Conservation (phyloP, 2,888 invertebrate genomes). For the Chrysodeixis includens region DNA sequence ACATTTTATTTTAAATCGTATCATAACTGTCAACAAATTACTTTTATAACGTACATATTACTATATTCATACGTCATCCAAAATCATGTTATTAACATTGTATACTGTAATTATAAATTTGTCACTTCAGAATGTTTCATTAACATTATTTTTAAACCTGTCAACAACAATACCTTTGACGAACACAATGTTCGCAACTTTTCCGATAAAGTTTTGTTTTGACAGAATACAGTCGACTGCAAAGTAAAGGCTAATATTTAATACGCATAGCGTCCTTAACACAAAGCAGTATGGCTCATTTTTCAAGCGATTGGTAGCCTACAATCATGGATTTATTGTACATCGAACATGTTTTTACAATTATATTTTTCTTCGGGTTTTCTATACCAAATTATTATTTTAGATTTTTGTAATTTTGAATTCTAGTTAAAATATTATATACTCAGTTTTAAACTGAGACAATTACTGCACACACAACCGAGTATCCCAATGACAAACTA, state of each 20-base stretch:
- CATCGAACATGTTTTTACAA: not conserved
- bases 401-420: not conserved
- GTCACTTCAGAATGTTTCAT: not conserved
- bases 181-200: slow-evolving; percentile 1
- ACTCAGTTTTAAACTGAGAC: too few species aligned
- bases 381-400: not conserved
- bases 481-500: too few species aligned
- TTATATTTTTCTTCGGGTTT: not conserved
- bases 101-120: not conserved
- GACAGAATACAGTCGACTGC: not conserved
- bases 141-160: slow-evolving; percentile 3
- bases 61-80: too few species aligned
- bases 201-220: not conserved
- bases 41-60: too few species aligned
- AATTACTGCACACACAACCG: too few species aligned
- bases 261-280: not conserved
- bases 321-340: not conserved
- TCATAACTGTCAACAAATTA: too few species aligned
- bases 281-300: not conserved
- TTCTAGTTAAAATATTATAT: too few species aligned
- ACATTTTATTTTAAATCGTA: too few species aligned
- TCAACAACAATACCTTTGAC: not conserved
- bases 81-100: too few species aligned
- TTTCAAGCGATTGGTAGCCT: not conserved
- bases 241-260: not conserved